Evolutionary conservation across 2,888 invertebrate genomes (phyloP), one percentile per base, ranked within the genome.

Genomic region (Eilema caniola): DNA sequence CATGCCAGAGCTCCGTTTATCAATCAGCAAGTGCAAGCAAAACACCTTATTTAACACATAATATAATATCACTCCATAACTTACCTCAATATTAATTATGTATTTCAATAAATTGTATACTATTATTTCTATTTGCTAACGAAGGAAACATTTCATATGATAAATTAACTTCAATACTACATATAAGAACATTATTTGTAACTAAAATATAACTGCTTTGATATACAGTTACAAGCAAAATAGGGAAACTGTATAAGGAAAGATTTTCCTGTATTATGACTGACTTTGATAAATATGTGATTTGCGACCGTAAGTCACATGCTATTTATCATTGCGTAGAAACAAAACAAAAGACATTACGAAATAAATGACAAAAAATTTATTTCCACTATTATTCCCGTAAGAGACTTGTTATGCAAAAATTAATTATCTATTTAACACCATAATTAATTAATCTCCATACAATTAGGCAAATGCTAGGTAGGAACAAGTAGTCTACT

Each of bases 241-340:
- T 67, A 80, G 68, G 80, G 76, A 79, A 79, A 79, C 78, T 62
- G 74, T 76, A 80, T 70, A 76, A 78, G 78, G 79, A 79, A 79
- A 79, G 66, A 78, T 72, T 60, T 28, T 57, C 62, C 64, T 57
- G 20, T 69, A 62, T 65, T 70, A 60, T 71, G 72, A 69, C 53
- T 80, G 78, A 80, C 78, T 80, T 78, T 72, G 78, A 79, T 78
- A 76, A 72, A 76, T 80, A 61, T 59, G 71, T 72, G 68, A 20
- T 70, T 72, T 68, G 65, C 59, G 66, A 70, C 72, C 71, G 61
- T 78, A 71, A 70, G 68, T 79, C 75, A 72, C 74, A 70, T n/a
- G 37, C 62, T 59, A 14, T 62, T 69, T 53, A 62, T 41, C 24
- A 67, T 60, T 5, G 56, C 33, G 23, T 31, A 56, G 31, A 31